A percentile compares a stretch with the other conserved stretches of the same genome.
These are phyloP conservation scores for Antechinus stuartii DNA, from an alignment of 2,113 vertebrate species.

Conservation along the genomic window DNA sequence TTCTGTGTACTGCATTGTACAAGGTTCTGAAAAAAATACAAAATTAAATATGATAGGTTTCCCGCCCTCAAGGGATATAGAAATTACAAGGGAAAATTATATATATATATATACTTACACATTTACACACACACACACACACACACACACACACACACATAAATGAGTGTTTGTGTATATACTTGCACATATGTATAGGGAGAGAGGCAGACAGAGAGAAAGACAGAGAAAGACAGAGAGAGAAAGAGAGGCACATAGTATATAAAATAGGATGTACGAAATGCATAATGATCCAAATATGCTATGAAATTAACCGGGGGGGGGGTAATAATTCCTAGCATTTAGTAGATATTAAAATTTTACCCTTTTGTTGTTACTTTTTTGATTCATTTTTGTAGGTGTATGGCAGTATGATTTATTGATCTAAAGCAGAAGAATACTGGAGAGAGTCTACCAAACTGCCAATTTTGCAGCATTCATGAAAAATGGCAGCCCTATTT, in stretches of 20 bases:
- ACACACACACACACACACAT: no score
- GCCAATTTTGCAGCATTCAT: neutral
- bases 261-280: no score
- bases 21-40: neutral
- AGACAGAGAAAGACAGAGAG: no score
- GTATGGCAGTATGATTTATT: neutral
- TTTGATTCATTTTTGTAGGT: neutral
- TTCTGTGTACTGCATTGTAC: neutral
- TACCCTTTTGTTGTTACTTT: neutral
- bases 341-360: conserved; percentile 12
- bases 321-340: neutral
- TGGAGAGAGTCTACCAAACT: neutral
- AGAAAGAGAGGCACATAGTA: no score
- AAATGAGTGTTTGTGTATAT: no score
- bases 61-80: neutral
- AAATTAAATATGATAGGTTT: neutral
- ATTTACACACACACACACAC: neutral
- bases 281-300: no score
- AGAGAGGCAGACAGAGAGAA: no score
- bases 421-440: neutral
- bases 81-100: neutral
- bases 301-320: no score
- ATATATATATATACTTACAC: neutral
- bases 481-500: neutral
- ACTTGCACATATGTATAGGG: neutral